Conservation (phyloP, 2,888 invertebrate species). For the Zele albiditarsus region DNA sequence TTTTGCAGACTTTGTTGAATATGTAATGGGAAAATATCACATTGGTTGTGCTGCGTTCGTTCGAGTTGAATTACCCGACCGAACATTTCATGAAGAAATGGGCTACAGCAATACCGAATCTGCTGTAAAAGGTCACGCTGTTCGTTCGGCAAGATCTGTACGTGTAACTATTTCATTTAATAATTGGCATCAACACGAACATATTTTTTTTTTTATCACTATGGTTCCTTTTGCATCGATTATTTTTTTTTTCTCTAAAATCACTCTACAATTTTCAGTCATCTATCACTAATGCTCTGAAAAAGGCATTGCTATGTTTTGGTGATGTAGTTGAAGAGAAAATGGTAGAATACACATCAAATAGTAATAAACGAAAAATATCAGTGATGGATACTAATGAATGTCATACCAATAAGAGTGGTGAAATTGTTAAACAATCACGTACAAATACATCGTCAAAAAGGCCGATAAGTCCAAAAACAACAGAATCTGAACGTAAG, state of each 20-base stretch:
- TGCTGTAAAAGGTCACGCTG: slow-evolving; percentile 52
- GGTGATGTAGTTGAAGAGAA: slow-evolving; percentile 45
- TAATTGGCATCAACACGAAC: not conserved
- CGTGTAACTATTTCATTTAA: slow-evolving; percentile 4
- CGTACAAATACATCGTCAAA: slow-evolving; percentile 1
- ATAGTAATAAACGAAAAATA: slow-evolving; percentile 17
- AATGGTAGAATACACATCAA: slow-evolving; percentile 34
- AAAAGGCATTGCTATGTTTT: slow-evolving; percentile 55
- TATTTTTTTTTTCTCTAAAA: not conserved
- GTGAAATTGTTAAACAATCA: not conserved
- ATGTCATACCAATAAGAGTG: not conserved
- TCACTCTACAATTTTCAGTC: slow-evolving; percentile 45
- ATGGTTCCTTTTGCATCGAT: too few species aligned
- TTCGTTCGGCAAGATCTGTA: slow-evolving; percentile 57
- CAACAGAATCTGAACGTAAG: not conserved
- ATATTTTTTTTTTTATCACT: too few species aligned
- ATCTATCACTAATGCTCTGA: slow-evolving; percentile 56
- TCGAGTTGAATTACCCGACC: slow-evolving; percentile 55
- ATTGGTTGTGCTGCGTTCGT: slow-evolving; percentile 58
- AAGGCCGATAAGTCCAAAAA: slow-evolving; percentile 24
- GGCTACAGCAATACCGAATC: slow-evolving; percentile 56
- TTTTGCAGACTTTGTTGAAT: slow-evolving; percentile 57
- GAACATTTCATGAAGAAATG: slow-evolving; percentile 58
- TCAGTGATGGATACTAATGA: not conserved
- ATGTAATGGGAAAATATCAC: slow-evolving; percentile 54